Evolutionary conservation across 2,113 vertebrate genomes (phyloP).

Genomic region (Puma concolor): DNA sequence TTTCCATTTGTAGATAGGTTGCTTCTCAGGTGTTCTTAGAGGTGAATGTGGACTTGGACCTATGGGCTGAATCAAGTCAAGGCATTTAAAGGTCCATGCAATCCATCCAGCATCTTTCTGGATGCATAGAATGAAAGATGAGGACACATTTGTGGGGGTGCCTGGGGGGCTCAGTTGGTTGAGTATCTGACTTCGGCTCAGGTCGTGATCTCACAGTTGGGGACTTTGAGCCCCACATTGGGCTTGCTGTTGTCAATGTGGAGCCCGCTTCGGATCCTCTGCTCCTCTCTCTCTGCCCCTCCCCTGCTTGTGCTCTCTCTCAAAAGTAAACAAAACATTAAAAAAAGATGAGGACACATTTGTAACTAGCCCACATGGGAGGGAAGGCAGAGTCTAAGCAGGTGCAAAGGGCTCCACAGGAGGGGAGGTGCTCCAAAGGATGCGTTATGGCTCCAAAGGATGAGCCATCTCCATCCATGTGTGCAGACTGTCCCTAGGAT

Average conservation of each 20-base stretch:
- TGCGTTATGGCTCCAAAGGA: not conserved
- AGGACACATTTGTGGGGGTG: not conserved
- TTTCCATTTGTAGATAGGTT: not conserved
- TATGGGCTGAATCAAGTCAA: not conserved
- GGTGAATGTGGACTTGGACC: not conserved
- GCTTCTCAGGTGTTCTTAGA: not conserved
- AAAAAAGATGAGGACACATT: not conserved
- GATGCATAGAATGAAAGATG: not conserved
- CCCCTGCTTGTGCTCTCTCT: no score
- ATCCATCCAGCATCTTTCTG: not conserved
- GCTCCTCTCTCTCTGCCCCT: no score
- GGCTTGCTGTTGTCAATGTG: no score
- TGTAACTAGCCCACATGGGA: not conserved
- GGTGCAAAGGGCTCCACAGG: accelerated
- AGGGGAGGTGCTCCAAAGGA: not conserved
- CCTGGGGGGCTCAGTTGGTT: no score
- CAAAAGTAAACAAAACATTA: no score
- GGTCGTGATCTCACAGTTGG: no score
- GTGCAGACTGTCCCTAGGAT: not conserved
- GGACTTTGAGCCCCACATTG: no score
- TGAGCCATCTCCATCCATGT: not conserved
- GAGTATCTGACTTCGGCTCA: no score
- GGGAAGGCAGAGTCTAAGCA: not conserved
- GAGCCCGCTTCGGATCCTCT: no score
- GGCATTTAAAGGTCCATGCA: not conserved